Percentiles rank a stretch among this genome's conserved stretches.
These are phyloP conservation scores for Bradypus variegatus DNA, from an alignment of 2,797 vertebrate genomes.

Conservation along the genomic window DNA sequence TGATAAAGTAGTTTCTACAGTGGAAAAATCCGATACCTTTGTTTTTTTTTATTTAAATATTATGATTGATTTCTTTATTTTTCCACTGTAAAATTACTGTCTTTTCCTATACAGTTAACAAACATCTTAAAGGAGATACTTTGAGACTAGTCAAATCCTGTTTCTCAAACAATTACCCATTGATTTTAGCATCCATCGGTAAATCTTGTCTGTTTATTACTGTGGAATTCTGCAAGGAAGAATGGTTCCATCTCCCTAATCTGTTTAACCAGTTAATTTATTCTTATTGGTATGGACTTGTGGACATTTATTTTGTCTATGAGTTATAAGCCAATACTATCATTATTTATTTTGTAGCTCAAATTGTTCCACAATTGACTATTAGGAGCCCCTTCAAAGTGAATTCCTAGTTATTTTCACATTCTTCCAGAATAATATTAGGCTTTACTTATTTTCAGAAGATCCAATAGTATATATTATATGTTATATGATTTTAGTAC, in stretches of 20 bases:
- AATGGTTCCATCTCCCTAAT: not conserved
- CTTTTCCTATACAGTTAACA: not conserved
- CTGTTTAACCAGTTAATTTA: not conserved
- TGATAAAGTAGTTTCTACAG: not conserved
- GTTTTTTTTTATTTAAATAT: too few relatives aligned
- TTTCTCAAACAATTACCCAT: not conserved
- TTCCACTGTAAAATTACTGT: not conserved
- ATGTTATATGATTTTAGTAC: not conserved
- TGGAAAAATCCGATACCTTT: not conserved
- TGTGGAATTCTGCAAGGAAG: not conserved
- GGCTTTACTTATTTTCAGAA: constrained; percentile 17
- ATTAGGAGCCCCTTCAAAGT: not conserved
- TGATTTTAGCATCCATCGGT: not conserved
- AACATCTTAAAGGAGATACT: not conserved
- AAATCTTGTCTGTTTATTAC: not conserved
- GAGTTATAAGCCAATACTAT: not conserved
- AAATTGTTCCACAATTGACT: not conserved
- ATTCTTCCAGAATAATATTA: not conserved
- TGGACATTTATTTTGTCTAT: not conserved
- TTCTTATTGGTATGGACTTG: not conserved
- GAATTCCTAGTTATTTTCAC: not conserved
- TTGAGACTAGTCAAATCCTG: not conserved
- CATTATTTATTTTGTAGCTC: not conserved
- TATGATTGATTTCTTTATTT: not conserved
- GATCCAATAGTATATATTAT: not conserved